Base-by-base conservation (phyloP, 2,888 invertebrate species). In the Ecdyonurus torrentis region DNA sequence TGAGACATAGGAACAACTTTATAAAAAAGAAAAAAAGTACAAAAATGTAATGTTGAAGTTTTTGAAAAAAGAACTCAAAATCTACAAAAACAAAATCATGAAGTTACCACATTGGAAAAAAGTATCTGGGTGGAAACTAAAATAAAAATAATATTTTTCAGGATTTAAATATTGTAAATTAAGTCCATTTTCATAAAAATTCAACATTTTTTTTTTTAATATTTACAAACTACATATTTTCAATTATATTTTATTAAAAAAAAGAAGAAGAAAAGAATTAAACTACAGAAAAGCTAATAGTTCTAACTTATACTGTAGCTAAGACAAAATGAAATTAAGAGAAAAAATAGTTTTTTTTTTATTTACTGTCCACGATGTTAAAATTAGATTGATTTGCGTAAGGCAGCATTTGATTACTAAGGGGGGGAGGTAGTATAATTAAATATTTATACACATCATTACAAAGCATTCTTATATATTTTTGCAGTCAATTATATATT, bases 1-100 rank as follows among this genome's bases (percentile, higher is more conserved):
- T 55, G 55, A 55, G n/a, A 55, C 55, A 55, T 20, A 55, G 55
- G 22, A 55, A 55, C 55, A 55, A 55, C 55, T 55, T 22, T 55
- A 10, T 55, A 55, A 18, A 55, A 55, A 55, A 15, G n/a, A 50
- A 50, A 10, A 20, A n/a, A 55, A 55, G 55, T 55, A 55, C 55
- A 55, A 55, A 55, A 55, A 37, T 10, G 15, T 37, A 37, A 37
- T 37, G 37, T 37, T 37, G 37, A 37, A 10, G 37, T 37, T 37
- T 37, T n/a, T 15, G 15, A 37, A 37, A 37, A 37, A 37, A 37
- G 37, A 37, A 37, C 37, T 37, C 15, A 37, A n/a, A n/a, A n/a
- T n/a, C n/a, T n/a, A n/a, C n/a, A n/a, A n/a, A n/a, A n/a, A n/a
- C n/a, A n/a, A n/a, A n/a, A n/a, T n/a, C n/a, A n/a, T n/a, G 18